Evolutionary conservation across 1,140 invertebrate species (phyloP).

Genomic region (Caenorhabditis briggsae): DNA sequence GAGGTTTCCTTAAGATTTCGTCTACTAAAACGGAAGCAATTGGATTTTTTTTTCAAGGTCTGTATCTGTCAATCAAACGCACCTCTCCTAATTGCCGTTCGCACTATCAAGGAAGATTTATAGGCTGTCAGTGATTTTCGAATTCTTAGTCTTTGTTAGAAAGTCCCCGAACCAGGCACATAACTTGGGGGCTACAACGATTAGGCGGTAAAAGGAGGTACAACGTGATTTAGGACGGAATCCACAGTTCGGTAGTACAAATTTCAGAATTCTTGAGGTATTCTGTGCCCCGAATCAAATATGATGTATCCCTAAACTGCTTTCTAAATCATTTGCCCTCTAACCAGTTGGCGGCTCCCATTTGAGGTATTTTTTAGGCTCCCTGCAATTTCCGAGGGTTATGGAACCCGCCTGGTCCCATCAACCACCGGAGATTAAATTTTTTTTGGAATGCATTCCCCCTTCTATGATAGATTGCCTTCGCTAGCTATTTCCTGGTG

Average conservation of each 20-base stretch:
- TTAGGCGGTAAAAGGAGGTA: too few relatives aligned
- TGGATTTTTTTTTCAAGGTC: not conserved
- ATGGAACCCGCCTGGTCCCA: too few relatives aligned
- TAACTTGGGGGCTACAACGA: too few relatives aligned
- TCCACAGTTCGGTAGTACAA: too few relatives aligned
- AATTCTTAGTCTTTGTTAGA: not conserved
- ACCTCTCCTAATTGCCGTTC: constrained; percentile 39
- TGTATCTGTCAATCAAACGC: constrained; percentile 42
- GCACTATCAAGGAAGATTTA: constrained; percentile 27
- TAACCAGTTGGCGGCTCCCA: not conserved
- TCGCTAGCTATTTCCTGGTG: not conserved
- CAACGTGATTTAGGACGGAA: too few relatives aligned
- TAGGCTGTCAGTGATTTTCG: not conserved
- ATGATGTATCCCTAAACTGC: too few relatives aligned
- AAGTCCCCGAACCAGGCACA: too few relatives aligned
- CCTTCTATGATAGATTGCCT: not conserved
- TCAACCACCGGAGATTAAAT: constrained; percentile 23
- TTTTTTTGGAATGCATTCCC: not conserved
- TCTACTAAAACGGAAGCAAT: constrained; percentile 20
- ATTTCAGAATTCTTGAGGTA: too few relatives aligned
- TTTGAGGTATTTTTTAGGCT: not conserved
- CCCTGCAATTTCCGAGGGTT: not conserved
- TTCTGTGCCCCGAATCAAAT: too few relatives aligned
- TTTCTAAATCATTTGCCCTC: too few relatives aligned
- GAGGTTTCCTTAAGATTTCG: too few relatives aligned